Evolutionary conservation across 2,113 vertebrate genomes (phyloP).

Genomic region (Notothenia rossii): DNA sequence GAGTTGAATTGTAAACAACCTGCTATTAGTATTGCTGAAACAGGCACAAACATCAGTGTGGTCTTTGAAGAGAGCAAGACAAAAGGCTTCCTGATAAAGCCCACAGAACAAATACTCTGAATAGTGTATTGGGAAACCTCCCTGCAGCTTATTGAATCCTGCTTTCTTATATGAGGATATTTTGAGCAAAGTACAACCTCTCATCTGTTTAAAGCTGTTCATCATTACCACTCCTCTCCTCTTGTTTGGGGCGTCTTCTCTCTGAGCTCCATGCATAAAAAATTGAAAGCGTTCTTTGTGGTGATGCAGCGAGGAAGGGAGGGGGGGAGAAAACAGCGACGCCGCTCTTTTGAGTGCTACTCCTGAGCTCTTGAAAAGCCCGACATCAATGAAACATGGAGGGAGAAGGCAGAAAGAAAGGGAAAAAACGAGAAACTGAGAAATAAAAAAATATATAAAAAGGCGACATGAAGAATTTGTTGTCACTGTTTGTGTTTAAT

Average conservation of each 20-base stretch:
- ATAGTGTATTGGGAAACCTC: not conserved
- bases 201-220: conserved; percentile 61
- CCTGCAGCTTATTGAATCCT: conserved; percentile 6
- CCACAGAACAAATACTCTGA: conserved; percentile 8
- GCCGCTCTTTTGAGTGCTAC: conserved; percentile 52
- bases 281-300: conserved; percentile 73
- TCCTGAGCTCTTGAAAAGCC: conserved; percentile 67
- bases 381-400: conserved; percentile 56
- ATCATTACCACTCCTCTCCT: conserved; percentile 58
- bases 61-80: not conserved
- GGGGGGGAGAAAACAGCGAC: conserved; percentile 34
- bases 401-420: not conserved
- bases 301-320: conserved; percentile 29
- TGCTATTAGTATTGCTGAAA: too few relatives aligned
- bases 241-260: conserved; percentile 58
- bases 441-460: not conserved
- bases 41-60: not conserved
- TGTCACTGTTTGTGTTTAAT: conserved; percentile 74
- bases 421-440: too few relatives aligned
- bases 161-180: conserved; percentile 32
- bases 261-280: conserved; percentile 66
- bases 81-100: not conserved
- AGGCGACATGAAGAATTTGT: conserved; percentile 63
- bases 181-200: conserved; percentile 54
- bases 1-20: not conserved